A percentile compares a stretch with the other conserved stretches of the same genome.
Evolutionary conservation across 2,113 vertebrate species (phyloP).

Genomic region (Cephalopholis sonnerati): DNA sequence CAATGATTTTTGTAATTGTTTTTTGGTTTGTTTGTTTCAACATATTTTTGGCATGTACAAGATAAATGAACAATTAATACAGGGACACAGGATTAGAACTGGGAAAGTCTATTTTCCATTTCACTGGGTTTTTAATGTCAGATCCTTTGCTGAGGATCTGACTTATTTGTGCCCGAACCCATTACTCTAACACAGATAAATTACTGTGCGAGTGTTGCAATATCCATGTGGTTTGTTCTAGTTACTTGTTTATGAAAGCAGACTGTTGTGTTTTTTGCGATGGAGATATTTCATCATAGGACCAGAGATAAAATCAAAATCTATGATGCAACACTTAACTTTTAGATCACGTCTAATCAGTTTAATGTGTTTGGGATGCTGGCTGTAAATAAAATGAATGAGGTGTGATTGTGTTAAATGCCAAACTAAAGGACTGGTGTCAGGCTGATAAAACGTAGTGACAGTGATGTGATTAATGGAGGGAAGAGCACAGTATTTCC

Average conservation of each 20-base stretch:
- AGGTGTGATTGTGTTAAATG: conserved; percentile 27
- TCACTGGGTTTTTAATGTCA: not conserved
- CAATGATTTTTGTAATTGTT: no score
- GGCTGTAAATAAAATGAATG: not conserved
- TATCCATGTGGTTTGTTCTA: conserved; percentile 1
- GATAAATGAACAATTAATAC: no score
- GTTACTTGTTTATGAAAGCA: conserved; percentile 19
- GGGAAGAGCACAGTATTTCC: conserved; percentile 24
- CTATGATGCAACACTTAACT: not conserved
- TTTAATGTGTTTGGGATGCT: not conserved
- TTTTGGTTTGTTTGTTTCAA: no score
- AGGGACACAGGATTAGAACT: no score
- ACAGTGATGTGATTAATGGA: conserved; percentile 4
- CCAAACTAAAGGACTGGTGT: conserved; percentile 17
- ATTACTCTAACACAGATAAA: not conserved
- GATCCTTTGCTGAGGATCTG: not conserved
- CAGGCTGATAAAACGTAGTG: not conserved
- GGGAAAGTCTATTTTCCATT: no score
- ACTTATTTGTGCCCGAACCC: not conserved
- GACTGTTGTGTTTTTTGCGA: conserved; percentile 4
- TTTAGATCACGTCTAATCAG: conserved; percentile 2
- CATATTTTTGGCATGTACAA: no score
- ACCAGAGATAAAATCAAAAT: not conserved
- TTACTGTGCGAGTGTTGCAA: not conserved
- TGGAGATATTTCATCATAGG: conserved; percentile 33